Evolutionary conservation across 1,140 invertebrate genomes (phyloP).

Genomic region (Macrotrachela quadricornifera): DNA sequence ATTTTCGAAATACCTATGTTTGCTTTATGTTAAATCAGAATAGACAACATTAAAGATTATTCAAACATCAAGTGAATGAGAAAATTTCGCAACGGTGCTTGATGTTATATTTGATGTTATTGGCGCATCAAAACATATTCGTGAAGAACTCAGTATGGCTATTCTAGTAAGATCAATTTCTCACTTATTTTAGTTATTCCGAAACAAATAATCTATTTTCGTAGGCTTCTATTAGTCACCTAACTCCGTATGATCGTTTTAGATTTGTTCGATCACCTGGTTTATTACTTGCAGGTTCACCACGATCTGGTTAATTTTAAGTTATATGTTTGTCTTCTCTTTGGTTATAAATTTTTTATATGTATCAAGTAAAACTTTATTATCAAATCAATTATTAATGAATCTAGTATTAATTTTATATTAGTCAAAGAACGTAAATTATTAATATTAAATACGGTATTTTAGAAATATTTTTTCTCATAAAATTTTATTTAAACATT

Average conservation of each 20-base stretch:
- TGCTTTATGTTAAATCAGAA: too few relatives aligned
- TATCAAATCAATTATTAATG: conserved; percentile 61
- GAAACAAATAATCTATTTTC: conserved; percentile 12
- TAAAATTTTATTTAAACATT: conserved; percentile 8
- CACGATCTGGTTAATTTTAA: too few relatives aligned
- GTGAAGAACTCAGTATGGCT: conserved; percentile 65
- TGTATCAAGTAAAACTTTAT: conserved; percentile 21
- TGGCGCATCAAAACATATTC: conserved; percentile 64
- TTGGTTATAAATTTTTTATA: too few relatives aligned
- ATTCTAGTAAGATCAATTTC: conserved; percentile 70
- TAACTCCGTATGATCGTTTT: conserved; percentile 50
- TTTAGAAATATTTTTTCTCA: background rate
- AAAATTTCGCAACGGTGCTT: conserved; percentile 90
- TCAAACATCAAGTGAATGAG: conserved; percentile 75
- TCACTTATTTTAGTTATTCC: too few relatives aligned
- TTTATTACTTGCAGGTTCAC: conserved; percentile 72
- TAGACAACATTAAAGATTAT: background rate
- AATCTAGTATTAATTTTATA: conserved; percentile 85
- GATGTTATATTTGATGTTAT: conserved; percentile 92
- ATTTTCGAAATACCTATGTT: too few relatives aligned
- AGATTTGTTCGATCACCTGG: conserved; percentile 57
- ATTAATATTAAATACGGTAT: conserved; percentile 60
- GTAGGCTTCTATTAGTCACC: conserved; percentile 65
- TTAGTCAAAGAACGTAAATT: conserved; percentile 89
- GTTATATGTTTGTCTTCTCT: too few relatives aligned